A percentile compares a stretch with the other conserved stretches of the same genome.
phyloP scores from a whole-genome alignment of 1,140 invertebrate species.

The Nasonia vitripennis region DNA sequence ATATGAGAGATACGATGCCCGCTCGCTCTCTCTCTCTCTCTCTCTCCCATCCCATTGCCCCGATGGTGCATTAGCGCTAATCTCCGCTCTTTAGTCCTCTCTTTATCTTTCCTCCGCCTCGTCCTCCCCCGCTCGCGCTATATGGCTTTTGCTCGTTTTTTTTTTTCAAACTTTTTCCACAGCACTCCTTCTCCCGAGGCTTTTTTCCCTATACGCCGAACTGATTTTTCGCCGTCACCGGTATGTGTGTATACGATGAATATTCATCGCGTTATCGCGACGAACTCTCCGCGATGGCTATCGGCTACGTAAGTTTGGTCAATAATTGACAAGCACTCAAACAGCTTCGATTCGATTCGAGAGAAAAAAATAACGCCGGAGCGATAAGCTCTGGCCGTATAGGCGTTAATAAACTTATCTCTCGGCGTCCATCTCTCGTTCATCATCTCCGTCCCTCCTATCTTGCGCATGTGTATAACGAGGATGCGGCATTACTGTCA shows the following conservation, averaged over 20 bases:
- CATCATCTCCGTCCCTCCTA: slow-evolving; percentile 1
- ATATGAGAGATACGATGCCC: slow-evolving; percentile 75
- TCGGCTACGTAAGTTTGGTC: neutral
- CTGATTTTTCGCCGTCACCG: neutral
- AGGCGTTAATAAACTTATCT: slow-evolving; percentile 27
- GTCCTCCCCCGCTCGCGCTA: slow-evolving; percentile 52
- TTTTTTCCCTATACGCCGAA: neutral
- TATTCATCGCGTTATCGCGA: neutral
- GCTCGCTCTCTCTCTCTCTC: slow-evolving; percentile 59
- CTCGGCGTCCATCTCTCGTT: slow-evolving; percentile 4
- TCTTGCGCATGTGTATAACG: neutral
- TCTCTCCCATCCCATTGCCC: slow-evolving; percentile 66
- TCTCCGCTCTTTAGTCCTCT: slow-evolving; percentile 75
- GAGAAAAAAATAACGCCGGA: neutral
- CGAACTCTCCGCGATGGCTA: neutral
- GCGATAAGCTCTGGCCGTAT: neutral
- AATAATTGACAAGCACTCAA: slow-evolving; percentile 1
- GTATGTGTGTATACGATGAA: neutral
- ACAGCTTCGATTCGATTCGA: neutral
- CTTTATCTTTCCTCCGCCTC: slow-evolving; percentile 68
- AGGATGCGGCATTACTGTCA: slow-evolving; percentile 24
- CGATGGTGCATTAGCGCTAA: slow-evolving; percentile 76
- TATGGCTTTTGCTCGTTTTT: slow-evolving; percentile 46
- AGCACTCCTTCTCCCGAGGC: neutral
- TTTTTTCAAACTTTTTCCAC: slow-evolving; percentile 2